A percentile compares a stretch with the other conserved stretches of the same genome.
These are phyloP conservation scores for Eueides isabella DNA, from an alignment of 1,140 invertebrate genomes.

Conservation along the genomic window DNA sequence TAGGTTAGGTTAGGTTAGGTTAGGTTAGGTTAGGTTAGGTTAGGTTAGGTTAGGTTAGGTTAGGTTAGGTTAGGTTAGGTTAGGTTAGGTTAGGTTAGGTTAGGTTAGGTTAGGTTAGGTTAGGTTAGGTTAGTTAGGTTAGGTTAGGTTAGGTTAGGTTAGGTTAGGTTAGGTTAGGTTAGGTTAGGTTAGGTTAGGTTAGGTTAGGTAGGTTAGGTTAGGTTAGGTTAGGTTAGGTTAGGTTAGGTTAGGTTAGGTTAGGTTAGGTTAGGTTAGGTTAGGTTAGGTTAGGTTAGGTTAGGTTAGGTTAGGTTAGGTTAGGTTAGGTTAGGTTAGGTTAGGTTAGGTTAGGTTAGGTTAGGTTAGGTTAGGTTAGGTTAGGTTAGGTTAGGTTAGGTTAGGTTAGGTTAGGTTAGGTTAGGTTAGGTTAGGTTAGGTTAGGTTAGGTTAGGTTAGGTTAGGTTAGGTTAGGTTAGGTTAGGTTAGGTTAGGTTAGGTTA, in stretches of 20 bases:
- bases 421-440: constrained; percentile 17
- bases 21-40: constrained; percentile 16
- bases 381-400: neutral
- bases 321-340: constrained; percentile 2
- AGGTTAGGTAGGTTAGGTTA: neutral
- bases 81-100: constrained; percentile 5
- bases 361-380: constrained; percentile 2
- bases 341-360: neutral
- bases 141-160: constrained; percentile 2
- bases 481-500: constrained; percentile 19
- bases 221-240: constrained; percentile 2
- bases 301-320: neutral
- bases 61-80: constrained; percentile 16
- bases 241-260: constrained; percentile 2
- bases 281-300: constrained; percentile 44
- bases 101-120: neutral
- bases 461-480: constrained; percentile 20
- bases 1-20: constrained; percentile 27
- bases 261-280: constrained; percentile 39
- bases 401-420: neutral
- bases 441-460: constrained; percentile 19
- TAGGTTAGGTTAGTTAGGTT: constrained; percentile 2
- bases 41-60: constrained; percentile 2
- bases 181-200: neutral
- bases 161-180: constrained; percentile 2